Conservation (phyloP, 2,797 vertebrate species). For the Coreius guichenoti region DNA sequence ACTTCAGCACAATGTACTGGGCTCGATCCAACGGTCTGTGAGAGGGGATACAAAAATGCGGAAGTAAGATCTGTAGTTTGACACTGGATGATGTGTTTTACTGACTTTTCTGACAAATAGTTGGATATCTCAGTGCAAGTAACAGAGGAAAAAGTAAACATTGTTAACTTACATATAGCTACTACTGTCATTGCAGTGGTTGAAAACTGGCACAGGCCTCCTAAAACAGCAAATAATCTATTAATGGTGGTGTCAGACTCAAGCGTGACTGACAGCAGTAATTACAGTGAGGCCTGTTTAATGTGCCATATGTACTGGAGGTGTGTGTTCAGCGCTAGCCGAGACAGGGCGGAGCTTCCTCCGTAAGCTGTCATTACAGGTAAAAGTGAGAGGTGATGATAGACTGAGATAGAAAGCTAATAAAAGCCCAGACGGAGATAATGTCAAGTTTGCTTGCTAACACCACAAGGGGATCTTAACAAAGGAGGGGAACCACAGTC, state of each 20-base stretch:
- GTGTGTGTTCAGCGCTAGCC: neutral
- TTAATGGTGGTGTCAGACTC: neutral
- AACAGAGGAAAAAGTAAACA: neutral
- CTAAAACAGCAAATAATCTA: neutral
- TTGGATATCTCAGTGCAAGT: neutral
- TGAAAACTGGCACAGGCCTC: neutral
- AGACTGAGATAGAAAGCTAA: conserved; percentile 40
- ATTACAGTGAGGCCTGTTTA: conserved; percentile 6
- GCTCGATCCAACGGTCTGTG: neutral
- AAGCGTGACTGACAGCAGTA: neutral
- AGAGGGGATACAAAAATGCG: neutral
- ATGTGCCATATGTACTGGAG: neutral
- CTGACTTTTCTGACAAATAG: neutral
- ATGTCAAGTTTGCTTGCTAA: conserved; percentile 13
- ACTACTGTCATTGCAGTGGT: neutral
- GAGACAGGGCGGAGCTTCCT: neutral
- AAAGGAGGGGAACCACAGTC: neutral
- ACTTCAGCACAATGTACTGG: neutral
- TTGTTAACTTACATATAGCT: neutral
- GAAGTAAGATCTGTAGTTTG: neutral
- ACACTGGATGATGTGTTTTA: neutral
- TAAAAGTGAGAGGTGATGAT: conserved; percentile 41
- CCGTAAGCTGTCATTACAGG: conserved; percentile 4
- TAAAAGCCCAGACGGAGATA: conserved; percentile 42
- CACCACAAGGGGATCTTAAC: neutral